Evolutionary conservation across 2,888 invertebrate genomes (phyloP).

Genomic region (Calameuta idolon): DNA sequence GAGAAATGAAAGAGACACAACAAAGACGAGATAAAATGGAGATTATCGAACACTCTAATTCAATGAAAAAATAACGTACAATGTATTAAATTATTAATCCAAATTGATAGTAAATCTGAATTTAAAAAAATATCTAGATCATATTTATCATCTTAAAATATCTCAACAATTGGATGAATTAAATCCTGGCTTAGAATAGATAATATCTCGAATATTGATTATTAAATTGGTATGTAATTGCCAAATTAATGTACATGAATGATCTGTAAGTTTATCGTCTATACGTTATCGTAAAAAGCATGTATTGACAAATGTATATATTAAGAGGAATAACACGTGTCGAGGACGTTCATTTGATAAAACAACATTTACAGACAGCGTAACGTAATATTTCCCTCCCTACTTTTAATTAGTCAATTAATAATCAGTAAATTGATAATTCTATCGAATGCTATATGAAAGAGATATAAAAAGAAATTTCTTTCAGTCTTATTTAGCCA

Average conservation of each 20-base stretch:
- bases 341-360: neutral
- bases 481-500: neutral
- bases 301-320: neutral
- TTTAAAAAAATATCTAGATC: neutral
- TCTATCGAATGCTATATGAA: neutral
- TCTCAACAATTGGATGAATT: neutral
- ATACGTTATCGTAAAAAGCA: neutral
- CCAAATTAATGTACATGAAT: neutral
- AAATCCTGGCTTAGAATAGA: neutral
- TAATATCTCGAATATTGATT: neutral
- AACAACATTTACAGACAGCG: neutral
- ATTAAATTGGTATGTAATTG: no score
- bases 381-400: neutral
- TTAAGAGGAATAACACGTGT: neutral
- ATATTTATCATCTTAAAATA: neutral
- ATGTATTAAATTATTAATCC: neutral
- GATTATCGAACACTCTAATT: neutral
- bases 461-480: neutral
- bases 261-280: neutral
- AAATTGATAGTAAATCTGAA: neutral
- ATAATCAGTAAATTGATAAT: neutral
- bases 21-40: neutral
- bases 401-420: neutral
- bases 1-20: neutral
- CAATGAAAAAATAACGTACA: neutral